phyloP scores from a whole-genome alignment of 92 coral and sea anemone species.

The Diadumene lineata region DNA sequence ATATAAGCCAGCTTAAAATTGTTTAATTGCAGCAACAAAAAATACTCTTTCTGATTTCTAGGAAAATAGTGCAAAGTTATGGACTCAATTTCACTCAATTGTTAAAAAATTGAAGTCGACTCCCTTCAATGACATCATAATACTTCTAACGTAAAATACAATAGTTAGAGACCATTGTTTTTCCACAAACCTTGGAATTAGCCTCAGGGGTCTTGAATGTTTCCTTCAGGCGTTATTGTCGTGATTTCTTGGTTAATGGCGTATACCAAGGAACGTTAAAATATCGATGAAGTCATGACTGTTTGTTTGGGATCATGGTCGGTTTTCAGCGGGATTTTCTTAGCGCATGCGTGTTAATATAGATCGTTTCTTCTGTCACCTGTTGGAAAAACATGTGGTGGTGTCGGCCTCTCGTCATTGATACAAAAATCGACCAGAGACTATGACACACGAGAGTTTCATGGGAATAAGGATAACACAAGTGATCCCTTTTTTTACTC shows the following conservation, averaged over 20 bases:
- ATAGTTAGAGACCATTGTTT: not conserved
- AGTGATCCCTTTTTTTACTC: no score
- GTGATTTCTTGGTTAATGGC: not conserved
- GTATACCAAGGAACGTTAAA: conserved; percentile 7
- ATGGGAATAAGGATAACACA: no score
- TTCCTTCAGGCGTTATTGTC: not conserved
- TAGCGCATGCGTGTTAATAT: conserved; percentile 33
- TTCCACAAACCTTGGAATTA: not conserved
- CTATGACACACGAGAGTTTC: no score
- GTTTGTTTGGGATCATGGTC: conserved; percentile 6
- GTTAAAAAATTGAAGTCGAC: not conserved
- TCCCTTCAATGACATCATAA: conserved; percentile 2
- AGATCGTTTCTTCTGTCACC: conserved; percentile 31
- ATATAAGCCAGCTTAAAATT: not conserved
- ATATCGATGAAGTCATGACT: conserved; percentile 46
- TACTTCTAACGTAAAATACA: not conserved
- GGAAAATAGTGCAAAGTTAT: no score
- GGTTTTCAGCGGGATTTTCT: conserved; percentile 1
- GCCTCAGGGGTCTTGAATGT: not conserved
- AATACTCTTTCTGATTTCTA: no score
- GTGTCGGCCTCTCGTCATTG: not conserved
- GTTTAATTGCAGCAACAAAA: no score
- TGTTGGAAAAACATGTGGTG: conserved; percentile 19
- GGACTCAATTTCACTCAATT: no score
- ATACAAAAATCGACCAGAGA: not conserved